Evolutionary conservation across 2,797 vertebrate genomes (phyloP).

Genomic region (Falco cherrug): DNA sequence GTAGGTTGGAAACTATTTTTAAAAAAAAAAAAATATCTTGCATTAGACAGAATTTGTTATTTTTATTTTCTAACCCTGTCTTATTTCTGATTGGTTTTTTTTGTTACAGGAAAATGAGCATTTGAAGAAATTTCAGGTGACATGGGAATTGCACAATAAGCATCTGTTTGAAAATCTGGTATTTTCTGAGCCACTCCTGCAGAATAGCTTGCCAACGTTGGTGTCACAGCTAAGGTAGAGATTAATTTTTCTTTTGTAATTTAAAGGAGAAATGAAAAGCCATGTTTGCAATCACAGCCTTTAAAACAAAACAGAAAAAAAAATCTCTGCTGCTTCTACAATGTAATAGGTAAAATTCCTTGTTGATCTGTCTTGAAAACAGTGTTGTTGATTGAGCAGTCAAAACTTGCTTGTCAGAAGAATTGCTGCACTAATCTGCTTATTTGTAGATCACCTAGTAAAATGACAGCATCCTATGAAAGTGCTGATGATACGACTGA

Average conservation of each 20-base stretch:
- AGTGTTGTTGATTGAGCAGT: not conserved
- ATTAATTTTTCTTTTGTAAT: not conserved
- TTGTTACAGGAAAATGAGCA: slow-evolving; percentile 90
- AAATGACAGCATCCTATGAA: not conserved
- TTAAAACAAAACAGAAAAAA: not conserved
- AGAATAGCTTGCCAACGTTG: slow-evolving; percentile 91
- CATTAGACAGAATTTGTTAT: no score
- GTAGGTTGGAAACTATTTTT: not conserved
- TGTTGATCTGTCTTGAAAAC: not conserved
- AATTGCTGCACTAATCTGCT: not conserved
- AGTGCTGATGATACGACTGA: not conserved
- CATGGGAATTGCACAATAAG: slow-evolving; percentile 98
- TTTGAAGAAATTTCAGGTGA: slow-evolving; percentile 98
- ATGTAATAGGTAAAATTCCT: not conserved
- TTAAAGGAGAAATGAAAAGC: not conserved
- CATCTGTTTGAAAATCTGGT: slow-evolving; percentile 98
- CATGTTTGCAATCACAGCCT: not conserved
- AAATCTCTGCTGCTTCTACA: not conserved
- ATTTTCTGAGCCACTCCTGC: slow-evolving; percentile 94
- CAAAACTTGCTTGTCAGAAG: not conserved
- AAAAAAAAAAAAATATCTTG: not conserved
- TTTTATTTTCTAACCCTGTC: not conserved
- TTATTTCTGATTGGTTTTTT: not conserved
- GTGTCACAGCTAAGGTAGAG: slow-evolving; percentile 92
- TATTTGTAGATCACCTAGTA: not conserved